Percentiles rank a stretch among this genome's conserved stretches.
Conservation (phyloP, 1,140 invertebrate species). For the Macrocentrus cingulum region DNA sequence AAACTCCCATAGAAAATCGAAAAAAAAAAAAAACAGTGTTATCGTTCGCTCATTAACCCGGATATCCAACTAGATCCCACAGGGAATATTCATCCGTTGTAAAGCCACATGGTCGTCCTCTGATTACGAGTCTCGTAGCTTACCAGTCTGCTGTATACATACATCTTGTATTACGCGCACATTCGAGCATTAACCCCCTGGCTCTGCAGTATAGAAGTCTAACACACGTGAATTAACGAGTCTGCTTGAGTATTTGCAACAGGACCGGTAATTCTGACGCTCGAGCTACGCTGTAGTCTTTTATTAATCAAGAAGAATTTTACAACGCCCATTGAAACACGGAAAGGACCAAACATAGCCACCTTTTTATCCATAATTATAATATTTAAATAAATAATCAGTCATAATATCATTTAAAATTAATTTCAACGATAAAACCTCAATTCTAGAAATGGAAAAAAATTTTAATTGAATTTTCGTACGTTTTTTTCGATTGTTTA, state of each 20-base stretch:
- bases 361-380: too few relatives aligned
- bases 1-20: too few relatives aligned
- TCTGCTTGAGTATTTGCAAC: background rate
- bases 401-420: too few relatives aligned
- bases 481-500: too few relatives aligned
- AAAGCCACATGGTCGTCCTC: background rate
- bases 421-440: too few relatives aligned
- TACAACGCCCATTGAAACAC: background rate
- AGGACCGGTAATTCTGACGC: constrained; percentile 5
- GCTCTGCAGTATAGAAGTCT: too few relatives aligned
- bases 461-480: too few relatives aligned
- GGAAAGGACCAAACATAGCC: too few relatives aligned
- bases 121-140: constrained; percentile 10
- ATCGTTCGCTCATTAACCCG: constrained; percentile 17
- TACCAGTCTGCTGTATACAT: constrained; percentile 7
- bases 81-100: constrained; percentile 15
- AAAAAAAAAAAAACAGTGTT: background rate
- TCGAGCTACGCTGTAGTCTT: constrained; percentile 16
- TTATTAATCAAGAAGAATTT: constrained; percentile 30
- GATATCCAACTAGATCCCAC: constrained; percentile 4
- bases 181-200: constrained; percentile 15
- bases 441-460: too few relatives aligned
- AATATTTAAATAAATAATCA: too few relatives aligned
- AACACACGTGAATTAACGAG: background rate
- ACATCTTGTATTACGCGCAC: constrained; percentile 12